Evolutionary conservation across 2,888 invertebrate genomes (phyloP), one percentile per base, ranked within the genome.

Genomic region (Acanthosepion pharaonis): DNA sequence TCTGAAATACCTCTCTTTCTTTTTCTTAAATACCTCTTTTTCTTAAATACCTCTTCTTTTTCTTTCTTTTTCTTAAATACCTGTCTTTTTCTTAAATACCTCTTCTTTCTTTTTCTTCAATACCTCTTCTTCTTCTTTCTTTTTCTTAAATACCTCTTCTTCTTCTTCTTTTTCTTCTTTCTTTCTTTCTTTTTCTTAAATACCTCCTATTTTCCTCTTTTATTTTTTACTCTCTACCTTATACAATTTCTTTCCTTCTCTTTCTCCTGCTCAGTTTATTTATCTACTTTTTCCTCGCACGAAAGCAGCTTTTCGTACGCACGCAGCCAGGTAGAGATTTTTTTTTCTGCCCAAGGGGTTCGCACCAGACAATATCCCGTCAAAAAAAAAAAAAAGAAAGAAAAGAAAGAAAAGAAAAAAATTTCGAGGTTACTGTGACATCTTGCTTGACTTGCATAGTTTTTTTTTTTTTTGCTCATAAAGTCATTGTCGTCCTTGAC

Each of bases 21-120:
- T 55, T 11, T 55, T 18, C 18, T 18, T 91, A n/a, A n/a, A n/a
- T n/a, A n/a, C 94, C 51, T 92, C 9, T 55, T 91, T 18, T 91
- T 92, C 49, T 59, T 53, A n/a, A n/a, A n/a, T n/a, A n/a, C 92
- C 5, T 59, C 48, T 91, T 91, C 92, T 91, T 91, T 91, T 91
- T 55, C 94, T 91, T 91, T 91, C 94, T 91, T 49, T 91, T 55
- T 91, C 91, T 92, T 53, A n/a, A 33, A 18, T 49, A 91, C 9
- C 5, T n/a, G n/a, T 18, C 49, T 91, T 18, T 23, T 28, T 91
- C 91, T 33, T 11, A 5, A 33, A 33, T 33, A 33, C 33, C 33
- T 15, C 51, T 55, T 15, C 2, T 55, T 59, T 23, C 20, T 5
- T 23, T 20, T 5, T 23, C 59, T 23, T 59, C 0, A 20, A 18